Evolutionary conservation across 2,888 invertebrate genomes (phyloP).

Genomic region (Limnephilus marmoratus): DNA sequence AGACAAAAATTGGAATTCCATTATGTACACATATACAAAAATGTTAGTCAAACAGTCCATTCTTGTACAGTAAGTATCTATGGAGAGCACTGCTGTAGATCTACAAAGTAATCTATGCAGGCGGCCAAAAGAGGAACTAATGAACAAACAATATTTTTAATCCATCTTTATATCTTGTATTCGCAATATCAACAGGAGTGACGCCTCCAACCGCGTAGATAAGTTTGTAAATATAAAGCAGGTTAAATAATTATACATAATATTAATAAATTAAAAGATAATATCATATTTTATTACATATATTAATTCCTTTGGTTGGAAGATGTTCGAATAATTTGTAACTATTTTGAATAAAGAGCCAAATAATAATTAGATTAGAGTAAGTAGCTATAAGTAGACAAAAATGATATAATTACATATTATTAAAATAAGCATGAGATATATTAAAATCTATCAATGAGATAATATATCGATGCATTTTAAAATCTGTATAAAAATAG

Average conservation of each 20-base stretch:
- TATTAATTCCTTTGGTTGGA: neutral
- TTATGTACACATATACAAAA: neutral
- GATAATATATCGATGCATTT: neutral
- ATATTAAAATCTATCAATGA: neutral
- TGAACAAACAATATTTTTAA: no score
- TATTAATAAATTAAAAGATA: neutral
- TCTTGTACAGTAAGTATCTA: neutral
- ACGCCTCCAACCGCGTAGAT: no score
- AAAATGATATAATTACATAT: no score
- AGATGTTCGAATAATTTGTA: neutral
- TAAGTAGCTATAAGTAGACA: neutral
- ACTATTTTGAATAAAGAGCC: neutral
- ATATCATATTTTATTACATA: neutral
- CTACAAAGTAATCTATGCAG: neutral
- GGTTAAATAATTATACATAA: neutral
- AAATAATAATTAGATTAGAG: neutral
- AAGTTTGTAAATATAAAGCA: neutral
- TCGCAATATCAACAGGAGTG: no score
- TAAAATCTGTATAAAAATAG: constrained; percentile 10
- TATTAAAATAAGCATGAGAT: neutral
- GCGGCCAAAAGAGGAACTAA: no score
- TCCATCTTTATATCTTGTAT: no score
- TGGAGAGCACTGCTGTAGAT: neutral
- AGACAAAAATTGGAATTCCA: neutral
- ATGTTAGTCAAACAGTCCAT: neutral